These are phyloP conservation scores for human (Homo sapiens) DNA, from an alignment of 2,113 vertebrate genomes.

Conservation along the genomic window GRCh38 chr1:162243001-162243500, in stretches of 20 bases:
- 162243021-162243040: background rate
- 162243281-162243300: background rate
- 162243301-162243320: background rate
- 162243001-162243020: background rate
- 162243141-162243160: background rate
- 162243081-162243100: background rate
- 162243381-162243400: background rate
- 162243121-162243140: background rate
- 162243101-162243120: background rate
- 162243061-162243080: background rate
- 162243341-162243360: background rate
- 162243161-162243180: background rate
- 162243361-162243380: background rate
- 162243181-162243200: background rate
- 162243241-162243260: background rate
- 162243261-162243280: fast-evolving
- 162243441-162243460: background rate
- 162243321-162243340: fast-evolving
- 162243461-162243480: fast-evolving
- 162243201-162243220: background rate
- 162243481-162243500: background rate
- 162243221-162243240: background rate
- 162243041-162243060: background rate
- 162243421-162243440: background rate
- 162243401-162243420: background rate